Base-by-base conservation (phyloP, 2,113 vertebrate species). In the Carassius gibelio region DNA sequence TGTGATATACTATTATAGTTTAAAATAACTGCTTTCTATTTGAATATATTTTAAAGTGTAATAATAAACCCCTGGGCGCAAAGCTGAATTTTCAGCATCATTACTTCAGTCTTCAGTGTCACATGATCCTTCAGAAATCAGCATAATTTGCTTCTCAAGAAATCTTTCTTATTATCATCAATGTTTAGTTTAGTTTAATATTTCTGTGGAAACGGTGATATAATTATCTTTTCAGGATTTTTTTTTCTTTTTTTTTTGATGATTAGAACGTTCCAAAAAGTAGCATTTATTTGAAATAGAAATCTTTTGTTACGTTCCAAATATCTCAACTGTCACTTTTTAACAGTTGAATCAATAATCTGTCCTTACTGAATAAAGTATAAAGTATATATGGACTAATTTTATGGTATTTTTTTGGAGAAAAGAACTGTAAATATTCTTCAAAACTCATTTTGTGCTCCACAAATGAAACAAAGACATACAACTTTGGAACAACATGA, bases 401-500 rank as follows among this genome's bases (percentile, higher is more conserved):
- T 74, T 23, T 48, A n/a, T 23, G n/a, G 68, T 11, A 42, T 7
- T 42, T 42, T 38, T 38, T 42, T 36, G 17, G 15, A 69, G 5
- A 75, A 75, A 75, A 45, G n/a, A 23, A 6, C 42, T 26, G 11
- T 48, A 50, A 75, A 50, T 48, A 75, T 50, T 23, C 11, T 23
- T 48, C 2, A 48, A 48, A 75, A 50, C 38, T 50, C n/a, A 5
- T 23, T 48, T 48, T 48, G 71, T 74, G n/a, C 21, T 42, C 34
- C 19, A 48, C 11, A 2, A 10, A 66, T 21, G 19, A 69, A 69
- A 36, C 34, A 71, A 42, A 71, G 36, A n/a, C 68, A 42, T 30
- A 30, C 36, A 71, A 36, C 36, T 72, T 72, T 72, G 36, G 69
- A 72, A 72, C 36, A 72, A 72, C 72, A 75, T 50, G 42, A 75